These are phyloP conservation scores for Mermis nigrescens DNA, from an alignment of 2,888 invertebrate species.

Conservation along the genomic window DNA sequence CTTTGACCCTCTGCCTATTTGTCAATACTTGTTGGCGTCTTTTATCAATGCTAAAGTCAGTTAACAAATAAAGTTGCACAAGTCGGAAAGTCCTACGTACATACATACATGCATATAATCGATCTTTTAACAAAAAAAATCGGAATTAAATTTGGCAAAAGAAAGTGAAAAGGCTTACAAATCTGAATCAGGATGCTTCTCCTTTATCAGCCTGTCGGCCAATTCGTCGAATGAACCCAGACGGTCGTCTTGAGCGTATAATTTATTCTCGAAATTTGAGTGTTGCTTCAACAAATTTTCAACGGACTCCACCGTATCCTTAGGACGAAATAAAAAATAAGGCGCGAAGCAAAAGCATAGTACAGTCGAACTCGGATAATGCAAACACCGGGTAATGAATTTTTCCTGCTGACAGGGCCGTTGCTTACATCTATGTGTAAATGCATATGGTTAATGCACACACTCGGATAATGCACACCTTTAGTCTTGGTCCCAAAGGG, in stretches of 20 bases:
- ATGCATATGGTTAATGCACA: too few species aligned
- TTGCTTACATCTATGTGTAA: background rate
- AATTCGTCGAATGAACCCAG: constrained; percentile 59
- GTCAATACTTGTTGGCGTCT: constrained; percentile 54
- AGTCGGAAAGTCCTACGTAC: too few species aligned
- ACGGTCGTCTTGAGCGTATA: constrained; percentile 78
- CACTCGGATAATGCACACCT: too few species aligned
- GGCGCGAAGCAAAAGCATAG: background rate
- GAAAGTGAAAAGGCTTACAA: background rate
- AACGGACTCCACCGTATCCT: constrained; percentile 41
- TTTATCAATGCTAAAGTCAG: constrained; percentile 39
- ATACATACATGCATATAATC: too few species aligned
- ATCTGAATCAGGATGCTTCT: constrained; percentile 42
- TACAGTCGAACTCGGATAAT: too few species aligned
- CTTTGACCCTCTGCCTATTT: constrained; percentile 50
- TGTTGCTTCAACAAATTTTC: constrained; percentile 78
- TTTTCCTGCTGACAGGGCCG: background rate
- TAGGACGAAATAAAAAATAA: background rate
- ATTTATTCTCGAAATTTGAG: constrained; percentile 71
- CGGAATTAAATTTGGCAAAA: too few species aligned
- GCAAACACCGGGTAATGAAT: too few species aligned
- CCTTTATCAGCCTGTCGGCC: constrained; percentile 57
- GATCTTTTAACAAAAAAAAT: too few species aligned
- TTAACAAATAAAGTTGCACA: too few species aligned
- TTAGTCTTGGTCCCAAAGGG: too few species aligned